These are phyloP conservation scores for Amblyopsis rosae DNA, from an alignment of 2,113 vertebrate species.

Conservation along the genomic window DNA sequence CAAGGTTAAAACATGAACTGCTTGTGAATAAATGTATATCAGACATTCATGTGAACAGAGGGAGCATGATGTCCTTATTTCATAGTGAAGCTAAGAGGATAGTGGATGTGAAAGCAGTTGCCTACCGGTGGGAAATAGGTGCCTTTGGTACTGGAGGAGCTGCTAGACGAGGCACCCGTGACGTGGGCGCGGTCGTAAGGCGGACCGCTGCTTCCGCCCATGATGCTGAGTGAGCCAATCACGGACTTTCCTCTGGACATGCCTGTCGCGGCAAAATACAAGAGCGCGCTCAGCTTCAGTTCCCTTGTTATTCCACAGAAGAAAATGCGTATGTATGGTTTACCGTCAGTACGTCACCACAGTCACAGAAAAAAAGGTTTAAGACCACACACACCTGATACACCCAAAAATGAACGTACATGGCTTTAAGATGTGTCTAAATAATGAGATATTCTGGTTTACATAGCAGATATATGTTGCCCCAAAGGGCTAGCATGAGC, in stretches of 20 bases:
- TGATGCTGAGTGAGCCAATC: slow-evolving; percentile 96
- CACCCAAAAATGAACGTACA: not conserved
- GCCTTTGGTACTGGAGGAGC: slow-evolving; percentile 97
- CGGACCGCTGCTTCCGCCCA: slow-evolving; percentile 94
- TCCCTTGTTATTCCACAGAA: not conserved
- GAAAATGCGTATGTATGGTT: not conserved
- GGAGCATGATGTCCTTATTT: not conserved
- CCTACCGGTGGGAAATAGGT: slow-evolving; percentile 95
- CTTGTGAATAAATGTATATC: too few species aligned
- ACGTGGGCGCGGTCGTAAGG: slow-evolving; percentile 96
- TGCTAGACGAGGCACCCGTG: slow-evolving; percentile 96
- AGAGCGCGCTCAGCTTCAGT: not conserved
- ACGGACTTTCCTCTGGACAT: slow-evolving; percentile 97
- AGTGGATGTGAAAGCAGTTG: not conserved
- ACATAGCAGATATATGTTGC: too few species aligned
- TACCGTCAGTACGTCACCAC: too few species aligned
- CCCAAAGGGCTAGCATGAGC: too few species aligned
- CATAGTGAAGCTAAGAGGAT: not conserved
- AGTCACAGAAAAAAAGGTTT: too few species aligned
- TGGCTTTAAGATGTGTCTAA: too few species aligned
- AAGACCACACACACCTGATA: too few species aligned
- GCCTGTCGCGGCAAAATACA: slow-evolving; percentile 69
- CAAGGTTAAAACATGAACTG: too few species aligned
- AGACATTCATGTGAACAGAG: too few species aligned
- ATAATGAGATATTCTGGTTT: too few species aligned